Percentiles rank a stretch among this genome's conserved stretches.
phyloP scores from a whole-genome alignment of 2,797 vertebrate genomes.

The Chelon auratus region DNA sequence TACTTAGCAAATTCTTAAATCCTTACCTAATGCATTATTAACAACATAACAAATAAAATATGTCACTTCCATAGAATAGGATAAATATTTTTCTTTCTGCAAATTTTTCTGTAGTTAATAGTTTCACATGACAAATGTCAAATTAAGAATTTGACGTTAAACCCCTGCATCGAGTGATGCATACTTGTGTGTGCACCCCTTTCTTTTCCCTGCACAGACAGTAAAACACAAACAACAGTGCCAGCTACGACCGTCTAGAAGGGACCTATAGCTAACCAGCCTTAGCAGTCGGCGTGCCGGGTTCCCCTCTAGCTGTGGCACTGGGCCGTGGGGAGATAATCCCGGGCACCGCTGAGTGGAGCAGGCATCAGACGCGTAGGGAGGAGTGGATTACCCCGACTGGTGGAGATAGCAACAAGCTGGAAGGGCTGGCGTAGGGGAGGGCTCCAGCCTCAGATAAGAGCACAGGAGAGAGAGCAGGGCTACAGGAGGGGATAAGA shows the following conservation, averaged over 20 bases:
- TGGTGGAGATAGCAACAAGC: conserved; percentile 75
- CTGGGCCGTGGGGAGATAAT: conserved; percentile 72
- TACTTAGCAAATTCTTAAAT: conserved; percentile 13
- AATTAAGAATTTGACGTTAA: conserved; percentile 18
- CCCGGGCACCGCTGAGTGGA: conserved; percentile 71
- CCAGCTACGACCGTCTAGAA: conserved; percentile 35
- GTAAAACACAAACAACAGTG: conserved; percentile 31
- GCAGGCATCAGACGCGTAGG: conserved; percentile 75
- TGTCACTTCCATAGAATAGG: background rate
- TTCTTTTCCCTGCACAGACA: conserved; percentile 28
- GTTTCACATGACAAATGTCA: background rate
- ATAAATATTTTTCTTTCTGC: background rate
- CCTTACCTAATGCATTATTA: conserved; percentile 2
- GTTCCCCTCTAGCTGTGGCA: conserved; percentile 60
- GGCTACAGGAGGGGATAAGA: conserved; percentile 62
- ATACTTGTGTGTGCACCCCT: conserved; percentile 4
- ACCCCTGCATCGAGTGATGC: conserved; percentile 58
- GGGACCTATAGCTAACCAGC: conserved; percentile 49
- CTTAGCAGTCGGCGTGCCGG: conserved; percentile 43
- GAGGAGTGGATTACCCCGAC: conserved; percentile 81
- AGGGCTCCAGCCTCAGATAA: conserved; percentile 65
- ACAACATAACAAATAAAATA: background rate
- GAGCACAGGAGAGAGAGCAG: conserved; percentile 46
- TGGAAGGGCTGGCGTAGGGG: conserved; percentile 45
- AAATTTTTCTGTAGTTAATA: background rate